These are phyloP conservation scores for Ditula angustiorana DNA, from an alignment of 2,888 invertebrate species.

Conservation along the genomic window DNA sequence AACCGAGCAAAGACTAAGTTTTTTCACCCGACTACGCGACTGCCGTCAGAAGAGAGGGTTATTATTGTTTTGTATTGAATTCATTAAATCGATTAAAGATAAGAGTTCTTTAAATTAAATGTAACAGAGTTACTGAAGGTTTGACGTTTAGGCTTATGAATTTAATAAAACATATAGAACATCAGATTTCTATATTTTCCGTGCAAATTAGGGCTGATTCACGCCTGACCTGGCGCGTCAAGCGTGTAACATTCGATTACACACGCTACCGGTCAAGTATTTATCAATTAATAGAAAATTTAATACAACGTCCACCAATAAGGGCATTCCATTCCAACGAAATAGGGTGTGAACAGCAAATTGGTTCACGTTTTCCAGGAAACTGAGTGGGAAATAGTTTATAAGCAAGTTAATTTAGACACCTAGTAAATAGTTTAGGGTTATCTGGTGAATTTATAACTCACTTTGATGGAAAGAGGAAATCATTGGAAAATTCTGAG, in stretches of 20 bases:
- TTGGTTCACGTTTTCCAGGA: background rate
- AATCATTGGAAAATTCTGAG: too few relatives aligned
- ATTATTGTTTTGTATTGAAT: too few relatives aligned
- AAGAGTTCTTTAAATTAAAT: too few relatives aligned
- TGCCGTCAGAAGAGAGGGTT: too few relatives aligned
- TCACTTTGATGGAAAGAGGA: too few relatives aligned
- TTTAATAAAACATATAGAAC: too few relatives aligned
- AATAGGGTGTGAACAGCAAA: conserved; percentile 25
- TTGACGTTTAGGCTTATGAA: too few relatives aligned
- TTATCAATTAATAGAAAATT: conserved; percentile 80
- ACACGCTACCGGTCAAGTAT: conserved; percentile 80
- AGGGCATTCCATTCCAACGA: conserved; percentile 60
- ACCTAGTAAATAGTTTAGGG: background rate
- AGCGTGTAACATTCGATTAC: conserved; percentile 79
- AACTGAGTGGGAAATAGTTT: background rate
- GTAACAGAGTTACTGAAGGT: too few relatives aligned
- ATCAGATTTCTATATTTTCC: conserved; percentile 4
- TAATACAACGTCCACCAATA: conserved; percentile 73
- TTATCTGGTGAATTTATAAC: background rate
- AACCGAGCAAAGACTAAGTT: too few relatives aligned
- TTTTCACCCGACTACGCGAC: too few relatives aligned
- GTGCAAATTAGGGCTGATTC: conserved; percentile 8
- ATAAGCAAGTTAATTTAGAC: background rate
- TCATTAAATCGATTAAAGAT: too few relatives aligned
- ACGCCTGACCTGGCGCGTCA: conserved; percentile 17